Conservation (phyloP, 2,888 invertebrate species). For the Mamestra brassicae region DNA sequence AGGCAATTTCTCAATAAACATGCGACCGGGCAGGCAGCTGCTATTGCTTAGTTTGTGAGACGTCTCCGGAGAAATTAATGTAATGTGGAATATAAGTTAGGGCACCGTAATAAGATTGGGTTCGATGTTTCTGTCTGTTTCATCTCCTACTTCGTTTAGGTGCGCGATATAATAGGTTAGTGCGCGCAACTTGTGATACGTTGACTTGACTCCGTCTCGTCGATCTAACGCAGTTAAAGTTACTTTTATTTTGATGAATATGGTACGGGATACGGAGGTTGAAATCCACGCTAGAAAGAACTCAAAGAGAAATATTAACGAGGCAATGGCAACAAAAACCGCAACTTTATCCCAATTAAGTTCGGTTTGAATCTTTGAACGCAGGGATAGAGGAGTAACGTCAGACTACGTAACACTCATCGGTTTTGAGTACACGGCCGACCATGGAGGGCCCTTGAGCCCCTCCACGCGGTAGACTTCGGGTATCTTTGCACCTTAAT, state of each 20-base stretch:
- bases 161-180: constrained; percentile 71
- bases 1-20: constrained; percentile 90
- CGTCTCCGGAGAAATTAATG: constrained; percentile 90
- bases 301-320: constrained; percentile 68
- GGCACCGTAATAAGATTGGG: constrained; percentile 83
- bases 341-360: constrained; percentile 83
- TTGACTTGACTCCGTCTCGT: constrained; percentile 52
- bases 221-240: constrained; percentile 49
- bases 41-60: constrained; percentile 86
- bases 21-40: constrained; percentile 86
- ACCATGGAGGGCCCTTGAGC: constrained; percentile 84
- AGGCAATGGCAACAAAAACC: constrained; percentile 61
- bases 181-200: constrained; percentile 68
- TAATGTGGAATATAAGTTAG: constrained; percentile 87
- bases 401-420: constrained; percentile 87
- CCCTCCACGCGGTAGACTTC: constrained; percentile 85
- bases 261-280: constrained; percentile 29
- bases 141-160: constrained; percentile 80
- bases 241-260: constrained; percentile 54
- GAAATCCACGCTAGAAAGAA: constrained; percentile 62
- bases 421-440: constrained; percentile 85
- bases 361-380: constrained; percentile 86
- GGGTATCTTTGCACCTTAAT: constrained; percentile 91
- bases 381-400: constrained; percentile 80
- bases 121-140: constrained; percentile 84